Conservation (phyloP, 2,113 vertebrate species). For the Garra rufa region DNA sequence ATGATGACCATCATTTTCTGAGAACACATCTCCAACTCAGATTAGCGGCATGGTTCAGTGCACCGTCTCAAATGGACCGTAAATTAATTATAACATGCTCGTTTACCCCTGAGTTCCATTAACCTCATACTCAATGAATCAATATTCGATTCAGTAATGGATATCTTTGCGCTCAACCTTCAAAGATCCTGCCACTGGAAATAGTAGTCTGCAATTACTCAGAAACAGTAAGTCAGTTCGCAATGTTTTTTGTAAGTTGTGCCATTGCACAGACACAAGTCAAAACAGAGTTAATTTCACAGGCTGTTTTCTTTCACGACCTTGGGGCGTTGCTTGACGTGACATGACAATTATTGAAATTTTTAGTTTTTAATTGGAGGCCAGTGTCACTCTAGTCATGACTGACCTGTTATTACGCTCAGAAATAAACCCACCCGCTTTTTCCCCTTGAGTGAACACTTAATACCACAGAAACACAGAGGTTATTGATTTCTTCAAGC, state of each 20-base stretch:
- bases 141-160: conserved; percentile 22
- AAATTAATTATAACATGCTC: background rate
- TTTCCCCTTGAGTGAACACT: background rate
- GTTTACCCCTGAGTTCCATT: background rate
- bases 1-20: background rate
- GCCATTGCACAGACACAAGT: background rate
- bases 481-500: conserved; percentile 11
- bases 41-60: background rate
- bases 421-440: background rate
- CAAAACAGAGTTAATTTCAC: conserved; percentile 14
- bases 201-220: conserved; percentile 17
- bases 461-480: conserved; percentile 1
- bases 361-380: conserved; percentile 32
- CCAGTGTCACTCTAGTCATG: conserved; percentile 26
- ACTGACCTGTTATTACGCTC: conserved; percentile 29
- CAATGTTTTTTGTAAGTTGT: background rate
- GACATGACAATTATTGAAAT: conserved; percentile 44
- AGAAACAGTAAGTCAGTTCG: background rate
- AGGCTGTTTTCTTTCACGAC: conserved; percentile 6
- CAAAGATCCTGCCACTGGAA: background rate
- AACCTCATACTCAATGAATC: background rate
- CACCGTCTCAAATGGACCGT: background rate
- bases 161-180: background rate
- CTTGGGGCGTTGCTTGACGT: background rate
- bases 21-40: background rate